Base-by-base conservation (phyloP, 2,113 vertebrate species). In the Paradoxurus hermaphroditus region DNA sequence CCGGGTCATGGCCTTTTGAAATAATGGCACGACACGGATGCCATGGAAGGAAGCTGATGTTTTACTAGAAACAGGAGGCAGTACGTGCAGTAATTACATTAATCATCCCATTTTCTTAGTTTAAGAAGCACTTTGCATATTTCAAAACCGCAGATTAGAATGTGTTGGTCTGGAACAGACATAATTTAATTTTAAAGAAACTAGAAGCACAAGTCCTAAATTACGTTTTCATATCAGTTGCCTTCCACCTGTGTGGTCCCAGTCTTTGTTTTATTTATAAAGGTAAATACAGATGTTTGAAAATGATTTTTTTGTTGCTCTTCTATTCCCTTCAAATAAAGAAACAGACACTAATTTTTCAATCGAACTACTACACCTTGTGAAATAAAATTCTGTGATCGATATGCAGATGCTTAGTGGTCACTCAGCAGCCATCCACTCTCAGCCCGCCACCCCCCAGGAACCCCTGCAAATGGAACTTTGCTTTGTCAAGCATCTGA, bases 61-160 rank as follows among this genome's bases (percentile, higher is more conserved):
- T 88, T 97, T 53, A 83, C 59, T 86, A 70, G 59, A 96, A 96
- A 82, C n/a, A 59, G 5, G 27, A 77, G 84, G 31, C n/a, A 46
- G 4, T 51, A 73, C n/a, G 46, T 46, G 77, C 7, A 46, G 18
- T 62, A 82, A 4, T 70, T 86, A 56, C 21, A 62, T 65, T 90
- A 93, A 63, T 92, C 70, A 63, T 90, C 85, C 56, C 18, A 39
- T n/a, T 86, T 97, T 62, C 21, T 67, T 41, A 68, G 29, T 27
- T 49, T 9, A 78, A 81, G 94, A 94, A 90, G n/a, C 0, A 77
- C 86, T 94, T 67, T 72, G 36, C 53, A 9, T 70, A 94, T 89
- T 97, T 97, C 31, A 95, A 93, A 98, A 90, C 31, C 75, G 23
- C 36, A 78, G 59, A 70, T 98, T 98, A 91, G 93, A 96, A 85